These are phyloP conservation scores for Cebidichthys violaceus DNA, from an alignment of 2,113 vertebrate species.

Conservation along the genomic window DNA sequence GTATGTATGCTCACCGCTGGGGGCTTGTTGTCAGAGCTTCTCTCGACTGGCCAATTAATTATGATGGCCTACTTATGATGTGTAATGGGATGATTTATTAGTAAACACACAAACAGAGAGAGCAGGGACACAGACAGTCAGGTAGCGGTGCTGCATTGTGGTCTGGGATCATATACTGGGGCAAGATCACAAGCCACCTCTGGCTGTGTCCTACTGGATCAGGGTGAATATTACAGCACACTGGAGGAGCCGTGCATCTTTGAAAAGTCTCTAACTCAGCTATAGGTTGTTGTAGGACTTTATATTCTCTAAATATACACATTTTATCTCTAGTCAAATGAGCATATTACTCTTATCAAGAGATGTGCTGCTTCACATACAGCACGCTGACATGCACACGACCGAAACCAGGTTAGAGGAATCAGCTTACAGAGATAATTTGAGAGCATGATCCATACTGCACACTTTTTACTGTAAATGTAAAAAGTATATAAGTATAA, in stretches of 20 bases:
- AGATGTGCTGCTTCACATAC: not conserved
- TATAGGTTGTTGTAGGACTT: not conserved
- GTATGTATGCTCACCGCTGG: constrained; percentile 65
- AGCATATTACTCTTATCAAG: not conserved
- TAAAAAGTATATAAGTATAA: not conserved
- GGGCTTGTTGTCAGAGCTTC: constrained; percentile 82
- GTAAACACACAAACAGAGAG: constrained; percentile 84
- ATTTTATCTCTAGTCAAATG: not conserved
- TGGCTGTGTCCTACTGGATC: constrained; percentile 72
- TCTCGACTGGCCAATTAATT: constrained; percentile 87
- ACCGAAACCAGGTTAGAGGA: not conserved
- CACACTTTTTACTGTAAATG: not conserved
- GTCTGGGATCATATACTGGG: constrained; percentile 63
- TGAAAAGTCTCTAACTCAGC: constrained; percentile 12
- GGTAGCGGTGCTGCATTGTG: constrained; percentile 57
- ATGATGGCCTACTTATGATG: constrained; percentile 88
- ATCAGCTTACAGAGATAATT: not conserved
- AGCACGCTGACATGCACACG: not conserved
- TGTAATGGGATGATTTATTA: constrained; percentile 87
- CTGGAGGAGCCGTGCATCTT: constrained; percentile 7
- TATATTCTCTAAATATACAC: not conserved
- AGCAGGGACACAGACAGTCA: constrained; percentile 71
- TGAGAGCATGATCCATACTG: not conserved
- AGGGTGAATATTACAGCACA: constrained; percentile 34
- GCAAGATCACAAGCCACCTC: constrained; percentile 76